Conservation (phyloP, 2,113 vertebrate genomes). For the Emydura subglobosa region DNA sequence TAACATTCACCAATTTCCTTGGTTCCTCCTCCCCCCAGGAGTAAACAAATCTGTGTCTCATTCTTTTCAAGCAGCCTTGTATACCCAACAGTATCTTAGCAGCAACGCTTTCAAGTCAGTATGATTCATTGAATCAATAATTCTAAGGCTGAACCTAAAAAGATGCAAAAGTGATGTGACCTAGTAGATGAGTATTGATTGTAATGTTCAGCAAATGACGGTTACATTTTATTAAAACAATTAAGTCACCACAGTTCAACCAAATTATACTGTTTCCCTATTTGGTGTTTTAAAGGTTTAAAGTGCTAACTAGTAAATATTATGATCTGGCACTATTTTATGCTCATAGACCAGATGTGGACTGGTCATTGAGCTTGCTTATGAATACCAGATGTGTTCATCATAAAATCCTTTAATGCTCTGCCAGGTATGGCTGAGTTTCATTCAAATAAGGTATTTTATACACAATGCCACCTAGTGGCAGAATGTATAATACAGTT, state of each 20-base stretch:
- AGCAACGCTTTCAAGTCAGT: fast-evolving
- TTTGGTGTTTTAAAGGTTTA: not conserved
- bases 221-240: fast-evolving
- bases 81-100: fast-evolving
- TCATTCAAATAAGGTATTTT: not conserved
- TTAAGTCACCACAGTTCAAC: fast-evolving
- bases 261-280: not conserved
- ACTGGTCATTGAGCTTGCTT: not conserved
- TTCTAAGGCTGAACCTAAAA: not conserved
- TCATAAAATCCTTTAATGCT: not conserved
- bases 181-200: not conserved
- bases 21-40: not conserved
- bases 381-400: not conserved
- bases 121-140: not conserved
- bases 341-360: not conserved
- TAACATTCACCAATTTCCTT: not conserved
- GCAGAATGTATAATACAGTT: not conserved
- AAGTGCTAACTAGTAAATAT: no score
- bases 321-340: not conserved
- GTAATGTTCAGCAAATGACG: not conserved
- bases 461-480: not conserved
- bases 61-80: fast-evolving
- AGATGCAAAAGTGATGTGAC: not conserved
- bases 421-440: not conserved
- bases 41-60: not conserved